Base-by-base conservation (phyloP, 2,888 invertebrate species). In the Corythucha ciliata region DNA sequence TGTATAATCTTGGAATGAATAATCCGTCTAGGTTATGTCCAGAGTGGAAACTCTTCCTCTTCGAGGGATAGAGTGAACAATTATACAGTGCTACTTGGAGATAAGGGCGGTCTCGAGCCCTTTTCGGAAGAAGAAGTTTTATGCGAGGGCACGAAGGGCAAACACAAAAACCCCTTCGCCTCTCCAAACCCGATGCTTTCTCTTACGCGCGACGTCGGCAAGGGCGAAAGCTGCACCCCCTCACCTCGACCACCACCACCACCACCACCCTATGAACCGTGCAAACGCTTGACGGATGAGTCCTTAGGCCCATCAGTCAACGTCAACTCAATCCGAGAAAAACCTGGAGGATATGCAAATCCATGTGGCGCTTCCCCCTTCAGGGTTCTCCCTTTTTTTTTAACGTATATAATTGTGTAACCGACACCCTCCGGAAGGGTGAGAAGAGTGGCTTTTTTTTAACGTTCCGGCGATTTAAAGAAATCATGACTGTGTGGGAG, bases 221-320 rank as follows among this genome's bases (percentile, higher is more conserved):
- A n/a, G n/a, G n/a, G n/a, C n/a, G n/a, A n/a, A n/a, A n/a, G n/a
- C n/a, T n/a, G n/a, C n/a, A n/a, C n/a, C n/a, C n/a, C n/a, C n/a
- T n/a, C n/a, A n/a, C n/a, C n/a, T n/a, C n/a, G n/a, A n/a, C n/a
- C n/a, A n/a, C n/a, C n/a, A n/a, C n/a, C n/a, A n/a, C n/a, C n/a
- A n/a, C n/a, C n/a, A n/a, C n/a, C n/a, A n/a, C n/a, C n/a, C n/a
- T n/a, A n/a, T n/a, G n/a, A n/a, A n/a, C n/a, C n/a, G n/a, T n/a
- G n/a, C n/a, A n/a, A n/a, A n/a, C n/a, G n/a, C n/a, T n/a, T 51
- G 51, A 51, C 51, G 36, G 51, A 51, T 51, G 51, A 39, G 51
- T 32, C 44, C 21, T 34, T 24, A 25, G 12, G 33, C 51, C 24
- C 44, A 51, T 51, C 51, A 36, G 51, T 51, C 51, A 51, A 21